phyloP scores from a whole-genome alignment of 1,140 invertebrate genomes.

The Cherax destructor region DNA sequence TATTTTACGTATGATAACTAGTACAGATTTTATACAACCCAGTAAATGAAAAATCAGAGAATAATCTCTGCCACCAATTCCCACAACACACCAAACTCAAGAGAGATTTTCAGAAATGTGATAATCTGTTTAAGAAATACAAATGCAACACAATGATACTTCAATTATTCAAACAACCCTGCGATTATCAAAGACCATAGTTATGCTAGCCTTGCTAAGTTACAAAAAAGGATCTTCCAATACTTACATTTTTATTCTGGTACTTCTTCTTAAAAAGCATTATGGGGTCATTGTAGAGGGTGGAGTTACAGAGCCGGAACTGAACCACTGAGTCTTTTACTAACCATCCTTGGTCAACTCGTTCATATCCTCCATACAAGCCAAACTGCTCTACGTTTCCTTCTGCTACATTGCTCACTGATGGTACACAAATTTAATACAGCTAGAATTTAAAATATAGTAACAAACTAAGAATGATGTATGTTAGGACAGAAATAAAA shows the following conservation, averaged over 20 bases:
- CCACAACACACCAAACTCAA: no score
- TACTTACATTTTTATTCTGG: slow-evolving; percentile 81
- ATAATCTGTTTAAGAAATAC: background rate
- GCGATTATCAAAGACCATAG: no score
- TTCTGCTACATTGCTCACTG: slow-evolving; percentile 12
- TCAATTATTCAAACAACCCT: background rate
- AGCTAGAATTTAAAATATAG: background rate
- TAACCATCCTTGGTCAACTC: slow-evolving; percentile 89
- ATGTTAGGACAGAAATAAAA: no score
- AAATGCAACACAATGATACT: background rate
- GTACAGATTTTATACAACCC: no score
- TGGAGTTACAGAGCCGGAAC: slow-evolving; percentile 82
- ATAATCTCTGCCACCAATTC: no score
- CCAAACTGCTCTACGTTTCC: slow-evolving; percentile 79
- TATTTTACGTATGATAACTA: no score
- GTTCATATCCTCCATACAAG: slow-evolving; percentile 80
- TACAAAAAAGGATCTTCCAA: background rate
- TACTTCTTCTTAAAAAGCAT: slow-evolving; percentile 88
- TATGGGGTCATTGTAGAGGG: slow-evolving; percentile 83
- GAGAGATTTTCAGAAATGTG: no score
- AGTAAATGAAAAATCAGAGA: no score
- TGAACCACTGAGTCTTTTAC: slow-evolving; percentile 90
- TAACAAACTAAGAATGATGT: background rate
- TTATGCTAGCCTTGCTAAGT: no score
- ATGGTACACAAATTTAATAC: background rate